These are phyloP conservation scores for Eira barbara DNA, from an alignment of 2,113 vertebrate genomes.

Conservation along the genomic window DNA sequence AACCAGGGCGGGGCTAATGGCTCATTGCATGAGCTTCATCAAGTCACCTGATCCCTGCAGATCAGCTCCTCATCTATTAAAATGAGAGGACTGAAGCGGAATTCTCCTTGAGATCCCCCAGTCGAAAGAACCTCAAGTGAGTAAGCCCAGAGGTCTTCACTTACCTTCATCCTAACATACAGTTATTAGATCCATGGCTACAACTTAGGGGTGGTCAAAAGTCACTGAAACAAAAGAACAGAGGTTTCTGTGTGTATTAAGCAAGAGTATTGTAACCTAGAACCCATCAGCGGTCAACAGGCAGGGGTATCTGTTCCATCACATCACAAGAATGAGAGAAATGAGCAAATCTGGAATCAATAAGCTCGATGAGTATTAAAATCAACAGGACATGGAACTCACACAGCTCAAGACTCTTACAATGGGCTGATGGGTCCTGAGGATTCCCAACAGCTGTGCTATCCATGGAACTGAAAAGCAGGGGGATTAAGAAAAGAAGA, in stretches of 20 bases:
- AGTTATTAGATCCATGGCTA: not conserved
- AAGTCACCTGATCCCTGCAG: not conserved
- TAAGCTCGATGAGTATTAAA: not conserved
- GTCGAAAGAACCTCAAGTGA: not conserved
- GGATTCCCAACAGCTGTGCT: not conserved
- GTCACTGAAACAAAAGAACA: not conserved
- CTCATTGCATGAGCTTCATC: not conserved
- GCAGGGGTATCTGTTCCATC: not conserved
- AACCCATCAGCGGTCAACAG: not conserved
- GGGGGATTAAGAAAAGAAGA: not conserved
- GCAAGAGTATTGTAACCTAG: not conserved
- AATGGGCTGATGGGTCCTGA: not conserved
- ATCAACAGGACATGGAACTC: not conserved
- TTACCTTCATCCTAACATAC: not conserved
- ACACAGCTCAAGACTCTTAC: not conserved
- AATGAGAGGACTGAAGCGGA: not conserved
- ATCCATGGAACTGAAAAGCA: not conserved
- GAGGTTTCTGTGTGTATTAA: not conserved
- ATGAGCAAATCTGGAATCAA: not conserved
- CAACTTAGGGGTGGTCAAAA: not conserved
- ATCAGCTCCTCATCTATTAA: not conserved
- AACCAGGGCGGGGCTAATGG: not conserved
- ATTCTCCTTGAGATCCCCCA: not conserved
- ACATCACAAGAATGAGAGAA: not conserved
- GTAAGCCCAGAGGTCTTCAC: not conserved